Conservation (phyloP, 2,888 invertebrate species). For the Exocentrus adspersus region DNA sequence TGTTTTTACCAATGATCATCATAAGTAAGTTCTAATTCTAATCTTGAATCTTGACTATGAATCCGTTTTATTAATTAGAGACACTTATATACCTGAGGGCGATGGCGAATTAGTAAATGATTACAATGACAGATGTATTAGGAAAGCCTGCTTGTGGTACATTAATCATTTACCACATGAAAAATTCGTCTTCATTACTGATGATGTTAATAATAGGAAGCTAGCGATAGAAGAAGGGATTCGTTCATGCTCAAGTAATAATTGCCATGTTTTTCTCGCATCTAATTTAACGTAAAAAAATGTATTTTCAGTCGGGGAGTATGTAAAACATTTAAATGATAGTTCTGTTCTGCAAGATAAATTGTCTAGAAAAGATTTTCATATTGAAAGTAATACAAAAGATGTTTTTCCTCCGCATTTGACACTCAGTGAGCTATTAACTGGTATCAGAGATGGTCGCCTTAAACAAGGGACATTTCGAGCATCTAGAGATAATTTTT, state of each 20-base stretch:
- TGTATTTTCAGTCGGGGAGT: slow-evolving; percentile 72
- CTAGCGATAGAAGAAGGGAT: slow-evolving; percentile 78
- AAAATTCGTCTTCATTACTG: slow-evolving; percentile 81
- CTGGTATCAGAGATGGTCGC: slow-evolving; percentile 80
- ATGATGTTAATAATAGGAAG: slow-evolving; percentile 82
- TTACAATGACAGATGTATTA: slow-evolving; percentile 91
- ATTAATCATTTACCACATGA: slow-evolving; percentile 74
- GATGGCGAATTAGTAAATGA: slow-evolving; percentile 89
- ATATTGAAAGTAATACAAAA: slow-evolving; percentile 69
- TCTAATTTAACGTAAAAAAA: not conserved
- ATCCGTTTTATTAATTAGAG: slow-evolving; percentile 67
- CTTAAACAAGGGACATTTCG: slow-evolving; percentile 83
- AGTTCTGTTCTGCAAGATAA: slow-evolving; percentile 83
- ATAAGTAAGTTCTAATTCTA: slow-evolving; percentile 78
- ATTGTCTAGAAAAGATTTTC: slow-evolving; percentile 75
- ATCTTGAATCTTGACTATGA: not conserved
- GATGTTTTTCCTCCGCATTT: slow-evolving; percentile 88
- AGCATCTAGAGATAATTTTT: slow-evolving; percentile 92
- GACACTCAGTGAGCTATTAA: slow-evolving; percentile 78
- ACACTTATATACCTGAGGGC: slow-evolving; percentile 85
- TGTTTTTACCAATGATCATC: slow-evolving; percentile 96
- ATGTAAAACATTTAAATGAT: slow-evolving; percentile 75
- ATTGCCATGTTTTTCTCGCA: not conserved
- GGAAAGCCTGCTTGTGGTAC: slow-evolving; percentile 86
- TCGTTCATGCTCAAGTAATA: slow-evolving; percentile 74